Evolutionary conservation across 2,888 invertebrate genomes (phyloP).

Genomic region (Tenthredo livida): DNA sequence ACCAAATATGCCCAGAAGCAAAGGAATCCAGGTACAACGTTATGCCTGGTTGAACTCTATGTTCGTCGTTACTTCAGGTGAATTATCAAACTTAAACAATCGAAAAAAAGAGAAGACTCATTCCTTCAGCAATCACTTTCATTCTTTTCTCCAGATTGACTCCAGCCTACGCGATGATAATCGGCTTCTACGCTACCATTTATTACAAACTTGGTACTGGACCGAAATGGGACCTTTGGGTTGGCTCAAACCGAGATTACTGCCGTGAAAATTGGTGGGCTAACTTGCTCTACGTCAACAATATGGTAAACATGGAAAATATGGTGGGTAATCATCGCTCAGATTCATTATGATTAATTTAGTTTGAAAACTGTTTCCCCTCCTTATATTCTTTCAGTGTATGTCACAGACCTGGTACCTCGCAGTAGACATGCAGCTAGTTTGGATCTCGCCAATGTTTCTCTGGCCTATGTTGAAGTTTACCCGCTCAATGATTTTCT

Average conservation of each 20-base stretch:
- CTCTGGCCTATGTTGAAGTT: conserved; percentile 71
- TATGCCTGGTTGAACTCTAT: conserved; percentile 83
- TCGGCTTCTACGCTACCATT: conserved; percentile 87
- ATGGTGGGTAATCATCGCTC: conserved; percentile 67
- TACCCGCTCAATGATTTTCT: conserved; percentile 61
- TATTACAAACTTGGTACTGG: conserved; percentile 86
- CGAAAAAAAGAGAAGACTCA: not conserved
- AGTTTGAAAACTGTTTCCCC: not conserved
- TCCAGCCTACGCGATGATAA: conserved; percentile 86
- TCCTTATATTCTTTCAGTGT: conserved; percentile 75
- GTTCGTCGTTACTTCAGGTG: conserved; percentile 86
- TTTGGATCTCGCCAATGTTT: conserved; percentile 72
- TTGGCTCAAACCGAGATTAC: conserved; percentile 75
- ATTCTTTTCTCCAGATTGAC: conserved; percentile 80
- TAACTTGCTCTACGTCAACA: conserved; percentile 77
- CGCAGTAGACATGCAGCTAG: conserved; percentile 72
- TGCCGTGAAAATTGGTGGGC: conserved; percentile 77
- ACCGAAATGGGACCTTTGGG: conserved; percentile 85
- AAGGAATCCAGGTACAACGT: conserved; percentile 58
- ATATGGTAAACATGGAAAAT: conserved; percentile 70
- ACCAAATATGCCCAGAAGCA: conserved; percentile 63
- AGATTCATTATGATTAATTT: not conserved
- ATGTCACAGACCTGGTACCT: conserved; percentile 81
- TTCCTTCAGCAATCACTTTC: not conserved
- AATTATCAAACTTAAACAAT: conserved; percentile 43